Evolutionary conservation across 2,888 invertebrate species (phyloP), one percentile per base, ranked within the genome.

Genomic region (Trachelus iudaicus): DNA sequence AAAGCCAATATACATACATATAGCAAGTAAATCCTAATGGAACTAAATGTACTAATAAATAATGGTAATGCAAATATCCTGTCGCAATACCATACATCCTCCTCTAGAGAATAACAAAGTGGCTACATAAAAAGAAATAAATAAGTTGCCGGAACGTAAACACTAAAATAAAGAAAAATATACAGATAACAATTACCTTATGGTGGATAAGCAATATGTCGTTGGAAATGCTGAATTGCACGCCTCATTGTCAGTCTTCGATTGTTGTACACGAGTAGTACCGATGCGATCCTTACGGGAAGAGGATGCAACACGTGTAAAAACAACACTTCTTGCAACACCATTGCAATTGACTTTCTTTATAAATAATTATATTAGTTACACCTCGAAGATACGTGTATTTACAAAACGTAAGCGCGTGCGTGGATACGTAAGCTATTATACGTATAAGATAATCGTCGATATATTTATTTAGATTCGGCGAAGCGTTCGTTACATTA

Each of bases 201-300:
- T 85, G 89, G 88, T 86, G 86, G 89, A 86, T 88, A 87, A 87
- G 89, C 89, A 88, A 89, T 89, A 89, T 87, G 89, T 89, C 85
- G 85, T 87, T 89, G 83, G 81, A 83, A 85, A 83, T 86, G 87
- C 81, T 82, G 84, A 81, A 86, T 86, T 79, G 85, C 83, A 83
- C 87, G 86, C 84, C 86, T 89, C 56, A 6, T 56, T 56, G 56
- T 56, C 87, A 85, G 85, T 87, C 87, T 86, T 85, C 86, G 83
- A 83, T 84, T 80, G 79, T 81, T 82, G 81, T 81, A 77, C 31
- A 33, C 33, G 71, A 71, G 33, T 12, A 71, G 71, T 71, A 75
- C 56, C 76, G 73, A 73, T 56, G 56, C 56, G 56, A 56, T 23
- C 56, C 56, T 56, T 56, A 56, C 23, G 56, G 56, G 23, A 56